These are phyloP conservation scores for Ornithoptera priamus DNA, from an alignment of 2,888 invertebrate species.

Conservation along the genomic window DNA sequence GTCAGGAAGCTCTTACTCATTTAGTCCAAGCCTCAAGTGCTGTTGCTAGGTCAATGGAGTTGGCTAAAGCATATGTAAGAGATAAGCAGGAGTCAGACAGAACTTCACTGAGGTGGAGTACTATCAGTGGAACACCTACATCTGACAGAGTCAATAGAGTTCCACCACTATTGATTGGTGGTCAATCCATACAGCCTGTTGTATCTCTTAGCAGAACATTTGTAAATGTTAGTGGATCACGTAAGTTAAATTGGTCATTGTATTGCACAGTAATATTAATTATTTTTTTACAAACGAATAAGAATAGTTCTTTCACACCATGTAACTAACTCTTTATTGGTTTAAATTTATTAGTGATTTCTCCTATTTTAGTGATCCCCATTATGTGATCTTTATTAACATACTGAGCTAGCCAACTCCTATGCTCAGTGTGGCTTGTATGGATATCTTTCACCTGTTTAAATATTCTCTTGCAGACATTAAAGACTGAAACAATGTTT, in stretches of 20 bases:
- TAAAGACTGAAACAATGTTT: no score
- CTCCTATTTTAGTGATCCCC: no score
- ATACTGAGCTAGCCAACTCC: no score
- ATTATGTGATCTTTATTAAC: no score
- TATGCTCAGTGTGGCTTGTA: no score
- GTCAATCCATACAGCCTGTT: constrained; percentile 67
- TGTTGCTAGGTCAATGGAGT: constrained; percentile 55
- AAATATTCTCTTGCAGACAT: no score
- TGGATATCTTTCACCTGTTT: no score
- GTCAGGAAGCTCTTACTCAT: constrained; percentile 58
- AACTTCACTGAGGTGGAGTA: constrained; percentile 57
- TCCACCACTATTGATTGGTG: constrained; percentile 63
- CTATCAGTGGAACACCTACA: constrained; percentile 51
- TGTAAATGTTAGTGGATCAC: constrained; percentile 49
- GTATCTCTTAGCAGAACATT: constrained; percentile 62
- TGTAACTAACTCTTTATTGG: no score
- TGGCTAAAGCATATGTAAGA: constrained; percentile 53
- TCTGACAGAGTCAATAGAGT: constrained; percentile 61
- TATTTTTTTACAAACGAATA: no score
- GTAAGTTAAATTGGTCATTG: constrained; percentile 41
- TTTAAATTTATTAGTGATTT: no score
- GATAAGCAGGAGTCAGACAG: constrained; percentile 50
- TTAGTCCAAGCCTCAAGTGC: constrained; percentile 63
- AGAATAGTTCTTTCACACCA: no score
- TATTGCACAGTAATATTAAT: no score